Conservation (phyloP, 2,888 invertebrate genomes). For the Subacronicta megacephala region DNA sequence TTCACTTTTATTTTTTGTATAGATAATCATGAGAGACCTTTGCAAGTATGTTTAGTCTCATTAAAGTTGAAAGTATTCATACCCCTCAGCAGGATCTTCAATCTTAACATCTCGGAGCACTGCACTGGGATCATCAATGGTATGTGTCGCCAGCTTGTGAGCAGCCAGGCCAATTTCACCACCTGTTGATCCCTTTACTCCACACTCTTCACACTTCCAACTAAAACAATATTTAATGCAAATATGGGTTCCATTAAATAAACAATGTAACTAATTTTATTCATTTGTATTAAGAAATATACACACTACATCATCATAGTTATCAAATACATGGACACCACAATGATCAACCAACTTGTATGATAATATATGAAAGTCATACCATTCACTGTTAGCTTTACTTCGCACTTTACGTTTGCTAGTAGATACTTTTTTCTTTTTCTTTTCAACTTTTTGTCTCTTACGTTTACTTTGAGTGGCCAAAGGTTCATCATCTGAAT, state of each 20-base stretch:
- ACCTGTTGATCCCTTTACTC: slow-evolving; percentile 60
- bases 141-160: slow-evolving; percentile 70
- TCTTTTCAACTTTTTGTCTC: slow-evolving; percentile 70
- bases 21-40: too few species aligned
- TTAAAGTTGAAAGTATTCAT: neutral
- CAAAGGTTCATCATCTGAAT: slow-evolving; percentile 72
- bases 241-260: too few species aligned
- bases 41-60: too few species aligned
- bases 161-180: slow-evolving; percentile 67
- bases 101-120: slow-evolving; percentile 65
- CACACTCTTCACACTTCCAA: slow-evolving; percentile 77
- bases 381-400: slow-evolving; percentile 64
- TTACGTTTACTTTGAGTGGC: slow-evolving; percentile 74
- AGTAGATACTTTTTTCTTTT: slow-evolving; percentile 70
- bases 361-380: slow-evolving; percentile 6
- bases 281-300: neutral
- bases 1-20: too few species aligned
- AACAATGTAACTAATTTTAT: too few species aligned
- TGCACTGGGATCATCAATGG: slow-evolving; percentile 46
- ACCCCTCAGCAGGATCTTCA: slow-evolving; percentile 68
- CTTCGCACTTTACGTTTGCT: slow-evolving; percentile 56
- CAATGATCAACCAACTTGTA: neutral
- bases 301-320: too few species aligned
- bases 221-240: slow-evolving; percentile 60
- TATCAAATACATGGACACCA: neutral